Evolutionary conservation across 2,113 vertebrate genomes (phyloP).

Genomic region (Forbesichthys agassizii): DNA sequence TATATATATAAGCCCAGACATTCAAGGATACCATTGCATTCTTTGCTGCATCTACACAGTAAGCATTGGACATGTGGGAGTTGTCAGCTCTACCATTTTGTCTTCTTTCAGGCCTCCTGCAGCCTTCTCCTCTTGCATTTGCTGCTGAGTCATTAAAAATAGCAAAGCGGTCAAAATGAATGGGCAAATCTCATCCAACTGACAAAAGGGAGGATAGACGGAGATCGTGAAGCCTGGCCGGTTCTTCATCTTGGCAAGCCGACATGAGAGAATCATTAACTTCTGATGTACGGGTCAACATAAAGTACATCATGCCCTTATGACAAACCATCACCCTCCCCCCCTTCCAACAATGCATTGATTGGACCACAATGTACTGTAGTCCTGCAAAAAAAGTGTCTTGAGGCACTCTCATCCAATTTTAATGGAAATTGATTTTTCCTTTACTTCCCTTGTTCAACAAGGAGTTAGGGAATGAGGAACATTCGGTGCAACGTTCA

Average conservation of each 20-base stretch:
- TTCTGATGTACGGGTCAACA: conserved; percentile 27
- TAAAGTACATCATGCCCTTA: conserved; percentile 7
- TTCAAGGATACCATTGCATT: no score
- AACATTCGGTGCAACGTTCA: conserved; percentile 2
- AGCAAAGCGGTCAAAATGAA: background rate
- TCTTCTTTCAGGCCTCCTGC: conserved; percentile 9
- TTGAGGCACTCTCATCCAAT: conserved; percentile 52
- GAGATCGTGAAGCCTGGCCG: conserved; percentile 1
- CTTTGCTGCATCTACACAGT: no score
- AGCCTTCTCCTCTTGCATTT: background rate
- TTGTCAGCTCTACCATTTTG: background rate
- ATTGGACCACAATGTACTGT: conserved; percentile 25
- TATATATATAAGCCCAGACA: no score
- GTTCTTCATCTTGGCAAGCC: background rate
- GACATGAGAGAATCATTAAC: conserved; percentile 25
- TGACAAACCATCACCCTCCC: conserved; percentile 25
- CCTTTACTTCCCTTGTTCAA: conserved; percentile 48
- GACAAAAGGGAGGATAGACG: conserved; percentile 9
- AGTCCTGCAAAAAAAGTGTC: background rate
- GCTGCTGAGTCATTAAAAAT: conserved; percentile 7
- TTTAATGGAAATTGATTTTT: conserved; percentile 72
- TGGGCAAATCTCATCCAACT: conserved; percentile 11
- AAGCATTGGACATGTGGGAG: no score
- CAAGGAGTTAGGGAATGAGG: background rate
- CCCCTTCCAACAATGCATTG: conserved; percentile 14